Evolutionary conservation across 2,888 invertebrate species (phyloP).

Genomic region (Lasioglossum zephyrum): DNA sequence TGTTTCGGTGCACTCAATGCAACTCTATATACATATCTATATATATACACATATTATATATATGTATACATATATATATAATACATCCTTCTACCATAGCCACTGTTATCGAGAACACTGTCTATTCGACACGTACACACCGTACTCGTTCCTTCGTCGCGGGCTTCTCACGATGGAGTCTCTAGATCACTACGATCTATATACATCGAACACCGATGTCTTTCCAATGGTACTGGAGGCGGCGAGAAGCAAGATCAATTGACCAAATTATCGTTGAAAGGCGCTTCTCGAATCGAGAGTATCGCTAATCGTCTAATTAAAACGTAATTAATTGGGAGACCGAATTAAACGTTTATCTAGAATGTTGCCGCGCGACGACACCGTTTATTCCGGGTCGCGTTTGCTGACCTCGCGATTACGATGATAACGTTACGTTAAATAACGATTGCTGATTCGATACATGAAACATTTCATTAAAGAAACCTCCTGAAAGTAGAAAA

Average conservation of each 20-base stretch:
- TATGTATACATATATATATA: background rate
- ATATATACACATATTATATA: background rate
- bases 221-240: constrained; percentile 69
- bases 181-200: background rate
- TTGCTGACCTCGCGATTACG: background rate
- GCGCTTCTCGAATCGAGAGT: constrained; percentile 6
- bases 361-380: background rate
- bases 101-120: constrained; percentile 50
- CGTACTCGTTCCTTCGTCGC: constrained; percentile 28
- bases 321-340: background rate
- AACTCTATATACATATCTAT: constrained; percentile 57
- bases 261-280: background rate
- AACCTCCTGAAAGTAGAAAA: background rate
- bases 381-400: background rate
- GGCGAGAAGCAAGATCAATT: constrained; percentile 26
- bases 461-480: background rate
- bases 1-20: constrained; percentile 72
- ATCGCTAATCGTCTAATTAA: background rate
- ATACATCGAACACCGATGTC: background rate
- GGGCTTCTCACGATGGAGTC: constrained; percentile 2
- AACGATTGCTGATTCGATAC: background rate
- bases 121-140: constrained; percentile 40
- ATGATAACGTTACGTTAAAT: background rate
- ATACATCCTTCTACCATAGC: constrained; percentile 43
- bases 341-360: background rate